Evolutionary conservation across 2,888 invertebrate species (phyloP).

Genomic region (Leucophenga montana): DNA sequence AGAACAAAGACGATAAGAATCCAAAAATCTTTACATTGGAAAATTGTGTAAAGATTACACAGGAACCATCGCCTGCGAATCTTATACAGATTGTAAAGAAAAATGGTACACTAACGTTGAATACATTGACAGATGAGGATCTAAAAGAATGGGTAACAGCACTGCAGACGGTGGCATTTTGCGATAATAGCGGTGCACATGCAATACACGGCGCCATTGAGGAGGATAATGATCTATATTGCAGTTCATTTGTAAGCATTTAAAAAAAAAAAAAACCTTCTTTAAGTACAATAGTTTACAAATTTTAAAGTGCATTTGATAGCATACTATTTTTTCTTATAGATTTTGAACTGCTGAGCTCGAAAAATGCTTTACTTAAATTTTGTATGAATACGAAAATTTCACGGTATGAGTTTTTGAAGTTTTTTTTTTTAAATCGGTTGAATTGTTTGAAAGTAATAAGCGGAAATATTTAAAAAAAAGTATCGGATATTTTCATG

Average conservation of each 20-base stretch:
- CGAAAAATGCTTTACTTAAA: too few species aligned
- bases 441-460: too few species aligned
- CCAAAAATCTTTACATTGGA: slow-evolving; percentile 87
- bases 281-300: too few species aligned
- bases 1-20: slow-evolving; percentile 83
- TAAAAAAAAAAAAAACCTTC: too few species aligned
- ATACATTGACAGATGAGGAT: slow-evolving; percentile 79
- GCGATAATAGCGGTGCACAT: slow-evolving; percentile 76
- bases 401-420: too few species aligned
- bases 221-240: slow-evolving; percentile 91
- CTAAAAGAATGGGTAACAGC: slow-evolving; percentile 85
- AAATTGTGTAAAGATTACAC: slow-evolving; percentile 89
- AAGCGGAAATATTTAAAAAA: too few species aligned
- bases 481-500: too few species aligned
- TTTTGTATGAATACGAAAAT: too few species aligned
- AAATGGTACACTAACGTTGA: slow-evolving; percentile 78
- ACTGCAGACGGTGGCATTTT: slow-evolving; percentile 87
- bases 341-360: too few species aligned
- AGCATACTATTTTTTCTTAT: too few species aligned
- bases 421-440: too few species aligned
- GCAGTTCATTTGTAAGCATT: slow-evolving; percentile 79
- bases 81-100: slow-evolving; percentile 83
- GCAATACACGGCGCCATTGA: slow-evolving; percentile 77
- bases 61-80: slow-evolving; percentile 77
- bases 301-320: too few species aligned